phyloP scores from a whole-genome alignment of 1,140 invertebrate species.

The Sycophaga agraensis region DNA sequence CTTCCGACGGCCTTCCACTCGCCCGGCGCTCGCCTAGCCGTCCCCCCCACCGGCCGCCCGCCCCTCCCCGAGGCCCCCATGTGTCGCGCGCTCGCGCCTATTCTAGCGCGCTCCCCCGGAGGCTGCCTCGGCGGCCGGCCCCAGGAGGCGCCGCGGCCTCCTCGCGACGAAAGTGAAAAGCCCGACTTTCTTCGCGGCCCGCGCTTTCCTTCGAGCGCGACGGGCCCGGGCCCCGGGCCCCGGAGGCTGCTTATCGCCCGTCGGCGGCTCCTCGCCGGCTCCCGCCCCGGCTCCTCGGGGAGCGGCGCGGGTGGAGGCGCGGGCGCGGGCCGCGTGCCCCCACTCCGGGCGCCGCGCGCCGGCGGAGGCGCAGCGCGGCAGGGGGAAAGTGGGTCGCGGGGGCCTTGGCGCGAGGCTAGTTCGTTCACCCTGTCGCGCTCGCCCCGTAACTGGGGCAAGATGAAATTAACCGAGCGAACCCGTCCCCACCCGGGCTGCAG shows the following conservation, averaged over 20 bases:
- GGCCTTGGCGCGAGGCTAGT: slow-evolving; percentile 60
- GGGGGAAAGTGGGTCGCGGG: slow-evolving; percentile 55
- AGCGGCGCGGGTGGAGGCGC: too few species aligned
- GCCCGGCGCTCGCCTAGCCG: too few species aligned
- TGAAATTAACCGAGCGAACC: slow-evolving; percentile 57
- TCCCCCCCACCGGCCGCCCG: background rate
- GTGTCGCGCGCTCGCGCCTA: background rate
- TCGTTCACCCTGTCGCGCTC: slow-evolving; percentile 55
- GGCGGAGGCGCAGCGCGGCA: slow-evolving; percentile 4
- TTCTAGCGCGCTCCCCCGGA: background rate
- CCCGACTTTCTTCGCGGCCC: too few species aligned
- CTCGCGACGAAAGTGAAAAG: background rate
- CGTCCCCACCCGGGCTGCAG: slow-evolving; percentile 23
- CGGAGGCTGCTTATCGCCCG: background rate
- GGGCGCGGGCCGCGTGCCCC: slow-evolving; percentile 28
- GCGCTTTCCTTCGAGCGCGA: background rate
- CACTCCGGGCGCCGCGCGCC: slow-evolving; percentile 24
- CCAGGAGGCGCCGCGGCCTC: background rate
- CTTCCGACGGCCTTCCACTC: slow-evolving; percentile 56
- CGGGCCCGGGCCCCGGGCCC: background rate
- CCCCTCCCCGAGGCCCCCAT: background rate
- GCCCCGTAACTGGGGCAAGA: slow-evolving; percentile 60
- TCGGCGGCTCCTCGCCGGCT: slow-evolving; percentile 4
- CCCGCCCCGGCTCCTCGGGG: slow-evolving; percentile 10
- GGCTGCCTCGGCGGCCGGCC: background rate